Evolutionary conservation across 2,113 vertebrate genomes (phyloP).

Genomic region (Nothocercus nigrocapillus): DNA sequence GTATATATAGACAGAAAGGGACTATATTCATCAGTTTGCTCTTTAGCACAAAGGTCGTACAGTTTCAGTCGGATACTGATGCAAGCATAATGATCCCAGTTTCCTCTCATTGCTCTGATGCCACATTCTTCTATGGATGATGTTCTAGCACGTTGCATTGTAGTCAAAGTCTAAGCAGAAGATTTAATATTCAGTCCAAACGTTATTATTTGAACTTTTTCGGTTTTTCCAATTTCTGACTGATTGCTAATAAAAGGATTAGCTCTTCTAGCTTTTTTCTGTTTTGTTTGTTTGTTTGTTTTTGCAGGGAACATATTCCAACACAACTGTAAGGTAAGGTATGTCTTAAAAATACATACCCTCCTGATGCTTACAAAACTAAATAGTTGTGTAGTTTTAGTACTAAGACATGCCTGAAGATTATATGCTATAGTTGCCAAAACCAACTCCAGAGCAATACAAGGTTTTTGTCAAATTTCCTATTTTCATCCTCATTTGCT

Average conservation of each 20-base stretch:
- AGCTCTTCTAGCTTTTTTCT: background rate
- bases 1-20: background rate
- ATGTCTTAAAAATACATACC: background rate
- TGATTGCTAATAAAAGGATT: background rate
- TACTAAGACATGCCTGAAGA: slow-evolving; percentile 20
- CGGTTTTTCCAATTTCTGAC: background rate
- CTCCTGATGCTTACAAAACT: background rate
- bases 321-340: background rate
- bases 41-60: background rate
- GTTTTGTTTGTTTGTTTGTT: too few relatives aligned
- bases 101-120: background rate
- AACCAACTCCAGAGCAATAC: background rate
- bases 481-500: background rate
- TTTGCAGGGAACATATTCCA: background rate
- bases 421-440: background rate
- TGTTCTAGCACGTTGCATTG: background rate
- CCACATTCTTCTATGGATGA: background rate
- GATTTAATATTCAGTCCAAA: background rate
- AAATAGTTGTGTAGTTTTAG: background rate
- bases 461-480: background rate
- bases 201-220: background rate
- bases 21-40: background rate
- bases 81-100: background rate
- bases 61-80: background rate
- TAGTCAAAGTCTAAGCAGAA: background rate